phyloP scores from a whole-genome alignment of 1,140 invertebrate species.

The Lepidostoma basale region DNA sequence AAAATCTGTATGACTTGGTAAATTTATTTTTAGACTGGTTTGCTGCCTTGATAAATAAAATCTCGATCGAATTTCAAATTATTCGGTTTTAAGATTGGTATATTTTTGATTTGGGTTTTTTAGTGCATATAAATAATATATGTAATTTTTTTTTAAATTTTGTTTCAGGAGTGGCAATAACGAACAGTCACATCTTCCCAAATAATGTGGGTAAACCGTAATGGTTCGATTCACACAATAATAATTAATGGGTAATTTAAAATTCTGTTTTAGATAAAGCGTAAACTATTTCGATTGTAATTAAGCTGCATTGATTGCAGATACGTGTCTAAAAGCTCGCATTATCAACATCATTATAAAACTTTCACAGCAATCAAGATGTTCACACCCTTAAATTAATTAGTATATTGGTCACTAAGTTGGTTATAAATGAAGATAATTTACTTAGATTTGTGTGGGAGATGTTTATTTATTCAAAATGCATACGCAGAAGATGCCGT shows the following conservation, averaged over 20 bases:
- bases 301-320: neutral
- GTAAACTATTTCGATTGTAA: neutral
- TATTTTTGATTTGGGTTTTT: no score
- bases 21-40: no score
- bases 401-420: constrained; percentile 3
- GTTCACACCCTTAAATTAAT: constrained; percentile 12
- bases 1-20: no score
- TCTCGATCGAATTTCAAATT: no score
- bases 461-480: constrained; percentile 11
- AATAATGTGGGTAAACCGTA: neutral
- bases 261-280: neutral
- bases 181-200: no score
- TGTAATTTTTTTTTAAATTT: no score
- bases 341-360: neutral
- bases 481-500: no score
- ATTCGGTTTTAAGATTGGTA: no score
- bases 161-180: no score
- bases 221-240: neutral
- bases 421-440: constrained; percentile 8
- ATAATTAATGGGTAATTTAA: neutral
- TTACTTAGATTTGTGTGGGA: constrained; percentile 24
- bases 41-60: no score
- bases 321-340: neutral
- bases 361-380: constrained; percentile 9
- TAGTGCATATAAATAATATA: no score